Evolutionary conservation across 2,888 invertebrate genomes (phyloP), one percentile per base, ranked within the genome.

Genomic region (Galeopsomyia nigrocyanea): DNA sequence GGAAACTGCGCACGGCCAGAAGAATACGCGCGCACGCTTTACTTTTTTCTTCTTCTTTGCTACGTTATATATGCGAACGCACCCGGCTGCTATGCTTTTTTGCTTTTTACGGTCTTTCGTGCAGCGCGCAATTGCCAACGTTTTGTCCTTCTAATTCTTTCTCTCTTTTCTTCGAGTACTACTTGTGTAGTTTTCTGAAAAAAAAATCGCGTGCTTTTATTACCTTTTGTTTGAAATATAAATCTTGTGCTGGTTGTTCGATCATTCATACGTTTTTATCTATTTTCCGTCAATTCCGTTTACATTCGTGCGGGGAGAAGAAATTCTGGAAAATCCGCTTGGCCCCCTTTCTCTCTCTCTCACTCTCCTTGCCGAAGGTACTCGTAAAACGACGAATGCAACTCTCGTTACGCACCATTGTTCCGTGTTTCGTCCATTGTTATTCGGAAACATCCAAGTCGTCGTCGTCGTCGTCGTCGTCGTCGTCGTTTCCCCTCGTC

Each of bases 341-440:
- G 60, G 46, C 7, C 14, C 46, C 57, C 60, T 16, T 5, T n/a
- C 50, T 49, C 17, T n/a, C 13, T 55, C 21, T 21, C 21, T 21
- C 26, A 17, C 39, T 21, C 6, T 19, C 19, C 53, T 39, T 53
- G 53, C 39, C 13, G 39, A 39, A 39, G 39, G 7, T 39, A 39
- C 19, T 49, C 49, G 68, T 22, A 65, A 72, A 76, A 73, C 76
- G 74, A 72, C 75, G 71, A 76, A 75, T 76, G 76, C 76, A 77
- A 78, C 77, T 79, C 81, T 83, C 82, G 82, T 84, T 83, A 82
- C 79, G 79, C 77, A 75, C 80, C 77, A 82, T 82, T 83, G 82
- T 82, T 82, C 80, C 77, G 74, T 76, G 77, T 76, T 77, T 75
- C 76, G 75, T 74, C 78, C 77, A 79, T 79, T 80, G 80, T 80